These are phyloP conservation scores for Calephelis nemesis DNA, from an alignment of 1,140 invertebrate genomes.

Conservation along the genomic window DNA sequence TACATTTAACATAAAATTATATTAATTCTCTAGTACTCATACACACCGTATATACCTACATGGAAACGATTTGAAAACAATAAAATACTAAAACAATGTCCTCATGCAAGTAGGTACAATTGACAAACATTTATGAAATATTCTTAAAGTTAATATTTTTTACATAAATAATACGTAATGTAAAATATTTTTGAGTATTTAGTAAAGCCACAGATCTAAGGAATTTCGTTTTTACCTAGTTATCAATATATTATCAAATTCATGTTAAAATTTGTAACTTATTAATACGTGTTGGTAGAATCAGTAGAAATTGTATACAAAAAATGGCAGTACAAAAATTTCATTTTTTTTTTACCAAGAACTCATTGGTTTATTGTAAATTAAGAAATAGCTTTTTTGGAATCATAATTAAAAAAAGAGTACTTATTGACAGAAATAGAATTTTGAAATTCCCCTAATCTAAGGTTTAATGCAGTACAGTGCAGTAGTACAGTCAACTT, in stretches of 20 bases:
- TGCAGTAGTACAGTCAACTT: not conserved
- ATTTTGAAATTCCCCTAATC: not conserved
- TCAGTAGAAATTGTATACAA: too few species aligned
- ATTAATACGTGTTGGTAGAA: too few species aligned
- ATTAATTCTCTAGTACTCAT: slow-evolving; percentile 25
- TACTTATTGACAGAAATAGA: not conserved
- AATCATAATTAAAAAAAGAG: too few species aligned
- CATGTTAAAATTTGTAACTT: too few species aligned
- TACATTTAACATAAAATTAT: slow-evolving; percentile 36
- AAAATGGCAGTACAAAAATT: too few species aligned
- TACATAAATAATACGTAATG: not conserved
- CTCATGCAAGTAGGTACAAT: slow-evolving; percentile 12
- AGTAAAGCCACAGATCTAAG: slow-evolving; percentile 3
- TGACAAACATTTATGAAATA: slow-evolving; percentile 32
- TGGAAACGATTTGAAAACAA: slow-evolving; percentile 32
- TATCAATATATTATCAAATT: too few species aligned
- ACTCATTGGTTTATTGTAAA: too few species aligned
- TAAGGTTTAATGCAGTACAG: not conserved
- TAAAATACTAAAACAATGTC: slow-evolving; percentile 24
- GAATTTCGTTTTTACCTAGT: slow-evolving; percentile 3
- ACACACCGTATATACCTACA: slow-evolving; percentile 14
- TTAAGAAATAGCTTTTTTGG: too few species aligned
- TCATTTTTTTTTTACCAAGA: too few species aligned
- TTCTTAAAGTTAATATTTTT: not conserved
- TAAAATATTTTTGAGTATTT: slow-evolving; percentile 1